These are phyloP conservation scores for Fragum whitleyi DNA, from an alignment of 2,888 invertebrate species.

Conservation along the genomic window DNA sequence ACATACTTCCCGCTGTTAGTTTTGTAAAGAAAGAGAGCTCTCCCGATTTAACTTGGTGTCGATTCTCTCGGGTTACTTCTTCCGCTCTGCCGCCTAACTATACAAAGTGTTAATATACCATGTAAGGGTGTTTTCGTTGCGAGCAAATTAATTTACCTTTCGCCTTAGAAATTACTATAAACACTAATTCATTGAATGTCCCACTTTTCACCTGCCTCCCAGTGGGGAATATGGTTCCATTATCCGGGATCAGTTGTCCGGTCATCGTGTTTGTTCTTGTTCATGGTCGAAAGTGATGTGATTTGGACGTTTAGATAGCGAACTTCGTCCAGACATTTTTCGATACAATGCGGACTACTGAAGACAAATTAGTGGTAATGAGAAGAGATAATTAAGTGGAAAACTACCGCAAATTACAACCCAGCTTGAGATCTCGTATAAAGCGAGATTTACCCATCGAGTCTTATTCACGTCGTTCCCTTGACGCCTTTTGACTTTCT, in stretches of 20 bases:
- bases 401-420: conserved; percentile 65
- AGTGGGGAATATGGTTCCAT: conserved; percentile 39
- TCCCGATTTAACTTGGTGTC: conserved; percentile 38
- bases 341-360: conserved; percentile 54
- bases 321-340: conserved; percentile 39
- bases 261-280: conserved; percentile 58
- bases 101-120: conserved; percentile 59
- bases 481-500: conserved; percentile 64
- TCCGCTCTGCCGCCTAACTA: conserved; percentile 59
- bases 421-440: conserved; percentile 51
- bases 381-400: conserved; percentile 68
- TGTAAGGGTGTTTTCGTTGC: conserved; percentile 64
- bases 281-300: conserved; percentile 35
- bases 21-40: conserved; percentile 18
- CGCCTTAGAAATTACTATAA: conserved; percentile 50
- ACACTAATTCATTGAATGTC: conserved; percentile 58
- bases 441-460: conserved; percentile 53
- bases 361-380: conserved; percentile 65
- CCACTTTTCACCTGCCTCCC: conserved; percentile 64
- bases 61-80: conserved; percentile 51
- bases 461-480: conserved; percentile 45
- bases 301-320: conserved; percentile 39
- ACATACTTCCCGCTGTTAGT: conserved; percentile 15
- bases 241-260: conserved; percentile 58
- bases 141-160: conserved; percentile 69